Evolutionary conservation across 2,113 vertebrate genomes (phyloP).

Genomic region (Pristiophorus japonicus): DNA sequence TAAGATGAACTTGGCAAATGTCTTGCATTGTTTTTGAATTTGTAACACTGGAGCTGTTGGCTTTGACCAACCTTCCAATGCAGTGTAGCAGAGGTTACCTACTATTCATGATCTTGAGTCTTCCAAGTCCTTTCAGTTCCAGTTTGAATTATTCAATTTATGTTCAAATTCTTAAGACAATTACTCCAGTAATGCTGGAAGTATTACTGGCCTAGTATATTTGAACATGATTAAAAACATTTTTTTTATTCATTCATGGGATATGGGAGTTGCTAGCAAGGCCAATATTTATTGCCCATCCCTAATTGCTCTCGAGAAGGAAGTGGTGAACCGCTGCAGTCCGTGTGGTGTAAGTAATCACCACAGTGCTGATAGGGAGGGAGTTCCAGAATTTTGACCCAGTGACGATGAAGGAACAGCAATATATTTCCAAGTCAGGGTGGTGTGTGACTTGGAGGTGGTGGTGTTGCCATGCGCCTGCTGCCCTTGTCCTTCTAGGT

Average conservation of each 20-base stretch:
- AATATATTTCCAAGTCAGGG: background rate
- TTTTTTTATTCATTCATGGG: background rate
- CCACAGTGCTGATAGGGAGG: background rate
- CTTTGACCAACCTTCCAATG: background rate
- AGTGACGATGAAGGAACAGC: background rate
- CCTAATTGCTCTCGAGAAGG: background rate
- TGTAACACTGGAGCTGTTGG: background rate
- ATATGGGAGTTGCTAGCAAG: background rate
- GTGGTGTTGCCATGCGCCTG: background rate
- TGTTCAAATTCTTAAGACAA: background rate
- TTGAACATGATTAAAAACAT: background rate
- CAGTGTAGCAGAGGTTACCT: background rate
- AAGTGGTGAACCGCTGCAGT: background rate
- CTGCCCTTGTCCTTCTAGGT: background rate
- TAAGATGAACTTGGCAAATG: slow-evolving; percentile 50
- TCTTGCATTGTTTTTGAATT: background rate
- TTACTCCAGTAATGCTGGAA: background rate
- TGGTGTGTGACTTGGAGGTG: background rate
- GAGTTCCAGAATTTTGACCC: background rate
- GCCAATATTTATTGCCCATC: background rate
- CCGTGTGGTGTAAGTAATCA: background rate
- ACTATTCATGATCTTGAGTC: background rate
- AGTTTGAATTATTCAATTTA: background rate
- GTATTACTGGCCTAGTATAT: background rate
- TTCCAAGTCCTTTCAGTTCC: background rate